Evolutionary conservation across 2,797 vertebrate genomes (phyloP).

Genomic region (Spinus olivaceus): DNA sequence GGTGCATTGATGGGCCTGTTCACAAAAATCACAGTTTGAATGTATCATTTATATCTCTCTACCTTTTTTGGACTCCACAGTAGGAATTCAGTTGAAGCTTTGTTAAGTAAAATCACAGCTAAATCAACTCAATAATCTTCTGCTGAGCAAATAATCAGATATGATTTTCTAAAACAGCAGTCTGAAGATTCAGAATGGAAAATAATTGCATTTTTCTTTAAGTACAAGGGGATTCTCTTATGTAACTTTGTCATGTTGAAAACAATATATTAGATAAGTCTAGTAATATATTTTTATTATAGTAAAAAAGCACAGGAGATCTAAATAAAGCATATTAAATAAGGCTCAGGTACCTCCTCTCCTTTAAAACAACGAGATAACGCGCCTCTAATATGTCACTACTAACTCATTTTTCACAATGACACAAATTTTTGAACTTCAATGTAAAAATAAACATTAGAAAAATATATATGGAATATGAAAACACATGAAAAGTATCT

Average conservation of each 20-base stretch:
- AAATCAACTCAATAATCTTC: constrained; percentile 99
- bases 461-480: neutral
- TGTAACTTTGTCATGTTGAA: constrained; percentile 83
- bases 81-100: constrained; percentile 91
- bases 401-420: neutral
- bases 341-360: neutral
- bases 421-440: neutral
- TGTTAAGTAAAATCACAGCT: constrained; percentile 97
- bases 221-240: constrained; percentile 85
- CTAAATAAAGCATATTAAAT: constrained; percentile 38
- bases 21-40: constrained; percentile 96
- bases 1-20: constrained; percentile 99
- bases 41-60: constrained; percentile 90
- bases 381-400: neutral
- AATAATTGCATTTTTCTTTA: constrained; percentile 94
- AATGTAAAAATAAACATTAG: neutral
- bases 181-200: constrained; percentile 92
- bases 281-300: constrained; percentile 71
- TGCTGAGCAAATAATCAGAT: constrained; percentile 98
- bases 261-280: constrained; percentile 78
- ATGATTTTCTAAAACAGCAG: constrained; percentile 96
- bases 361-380: neutral
- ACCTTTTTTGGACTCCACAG: constrained; percentile 89
- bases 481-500: neutral
- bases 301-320: constrained; percentile 29